These are phyloP conservation scores for Galbula dea DNA, from an alignment of 2,113 vertebrate species.

Conservation along the genomic window DNA sequence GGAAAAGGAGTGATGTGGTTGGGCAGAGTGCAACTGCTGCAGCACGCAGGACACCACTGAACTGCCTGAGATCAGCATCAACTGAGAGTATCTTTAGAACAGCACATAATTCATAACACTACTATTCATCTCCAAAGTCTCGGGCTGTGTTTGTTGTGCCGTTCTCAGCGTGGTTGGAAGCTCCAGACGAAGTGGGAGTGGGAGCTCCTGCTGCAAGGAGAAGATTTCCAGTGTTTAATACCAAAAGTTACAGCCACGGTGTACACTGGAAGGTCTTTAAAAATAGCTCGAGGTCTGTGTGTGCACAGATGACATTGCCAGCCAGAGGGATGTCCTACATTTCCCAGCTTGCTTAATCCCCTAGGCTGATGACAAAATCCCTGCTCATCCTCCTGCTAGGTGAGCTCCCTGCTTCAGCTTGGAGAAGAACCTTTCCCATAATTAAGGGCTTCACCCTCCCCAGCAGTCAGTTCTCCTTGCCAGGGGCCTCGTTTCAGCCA, in stretches of 20 bases:
- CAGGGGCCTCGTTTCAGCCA: accelerated
- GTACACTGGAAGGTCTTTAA: not conserved
- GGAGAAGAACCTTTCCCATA: not conserved
- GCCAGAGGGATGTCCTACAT: not conserved
- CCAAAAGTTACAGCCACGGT: not conserved
- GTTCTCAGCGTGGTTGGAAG: not conserved
- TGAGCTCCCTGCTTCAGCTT: not conserved
- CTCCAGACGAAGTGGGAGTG: not conserved
- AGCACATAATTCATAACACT: not conserved
- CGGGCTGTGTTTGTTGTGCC: not conserved
- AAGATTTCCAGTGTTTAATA: not conserved
- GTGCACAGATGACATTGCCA: accelerated
- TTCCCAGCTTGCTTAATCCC: conserved; percentile 9
- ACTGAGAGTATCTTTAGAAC: not conserved
- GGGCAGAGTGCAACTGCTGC: not conserved
- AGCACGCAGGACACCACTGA: accelerated
- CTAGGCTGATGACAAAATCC: conserved; percentile 8
- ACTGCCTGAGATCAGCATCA: not conserved
- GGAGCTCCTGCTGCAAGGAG: not conserved
- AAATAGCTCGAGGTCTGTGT: not conserved
- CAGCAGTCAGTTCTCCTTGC: not conserved
- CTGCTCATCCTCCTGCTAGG: not conserved
- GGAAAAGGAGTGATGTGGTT: not conserved
- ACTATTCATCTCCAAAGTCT: not conserved
- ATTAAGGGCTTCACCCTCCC: not conserved